Evolutionary conservation across 1,140 invertebrate species (phyloP).

Genomic region (Brevipalpus yothersi): DNA sequence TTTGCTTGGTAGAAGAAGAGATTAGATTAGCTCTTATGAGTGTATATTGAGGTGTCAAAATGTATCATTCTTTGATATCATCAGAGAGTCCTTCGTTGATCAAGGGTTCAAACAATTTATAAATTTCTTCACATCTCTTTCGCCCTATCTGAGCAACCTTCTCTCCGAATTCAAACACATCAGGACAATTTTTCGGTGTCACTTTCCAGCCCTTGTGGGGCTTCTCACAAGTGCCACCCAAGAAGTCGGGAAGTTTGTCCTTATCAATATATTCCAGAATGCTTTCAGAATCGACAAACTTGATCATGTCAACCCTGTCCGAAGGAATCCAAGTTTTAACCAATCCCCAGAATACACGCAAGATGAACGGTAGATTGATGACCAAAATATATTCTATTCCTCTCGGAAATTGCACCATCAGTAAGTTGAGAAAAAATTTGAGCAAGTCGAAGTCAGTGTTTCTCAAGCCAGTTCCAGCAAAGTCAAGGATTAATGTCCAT

Average conservation of each 20-base stretch:
- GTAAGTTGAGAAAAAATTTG: constrained; percentile 6
- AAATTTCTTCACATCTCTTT: neutral
- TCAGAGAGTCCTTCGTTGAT: neutral
- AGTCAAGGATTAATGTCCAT: constrained; percentile 7
- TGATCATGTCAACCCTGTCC: neutral
- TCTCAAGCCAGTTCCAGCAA: neutral
- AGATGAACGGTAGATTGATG: constrained; percentile 4
- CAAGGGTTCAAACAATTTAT: neutral
- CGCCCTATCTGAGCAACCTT: neutral
- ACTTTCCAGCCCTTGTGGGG: neutral
- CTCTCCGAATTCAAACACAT: constrained; percentile 19
- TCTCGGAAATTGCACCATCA: constrained; percentile 10
- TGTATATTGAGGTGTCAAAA: no score
- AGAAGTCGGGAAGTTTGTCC: neutral
- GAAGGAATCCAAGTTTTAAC: constrained; percentile 4
- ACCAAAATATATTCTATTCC: constrained; percentile 8
- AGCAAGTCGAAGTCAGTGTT: constrained; percentile 11
- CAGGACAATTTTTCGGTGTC: neutral
- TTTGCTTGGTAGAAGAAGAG: no score
- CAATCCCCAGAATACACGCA: constrained; percentile 3
- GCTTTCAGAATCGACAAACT: neutral
- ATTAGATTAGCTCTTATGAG: no score
- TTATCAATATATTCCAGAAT: constrained; percentile 1
- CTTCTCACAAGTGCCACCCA: constrained; percentile 5
- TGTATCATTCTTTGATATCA: no score